These are phyloP conservation scores for Cotesia vestalis DNA, from an alignment of 1,140 invertebrate genomes.

Conservation along the genomic window DNA sequence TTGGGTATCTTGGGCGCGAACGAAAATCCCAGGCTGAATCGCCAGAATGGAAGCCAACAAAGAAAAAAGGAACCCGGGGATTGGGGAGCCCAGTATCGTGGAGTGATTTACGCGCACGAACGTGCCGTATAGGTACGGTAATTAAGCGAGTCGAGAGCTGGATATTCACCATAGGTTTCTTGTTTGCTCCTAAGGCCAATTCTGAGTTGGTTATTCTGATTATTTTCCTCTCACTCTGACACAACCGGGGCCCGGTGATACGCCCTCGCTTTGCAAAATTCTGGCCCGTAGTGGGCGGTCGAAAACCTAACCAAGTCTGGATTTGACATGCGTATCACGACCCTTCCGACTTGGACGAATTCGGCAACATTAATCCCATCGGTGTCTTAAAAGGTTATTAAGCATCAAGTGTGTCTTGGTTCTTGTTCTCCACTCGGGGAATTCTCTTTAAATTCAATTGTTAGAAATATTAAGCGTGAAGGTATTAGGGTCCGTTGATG, in stretches of 20 bases:
- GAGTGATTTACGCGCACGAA: constrained; percentile 42
- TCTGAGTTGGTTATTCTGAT: background rate
- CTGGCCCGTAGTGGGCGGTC: constrained; percentile 38
- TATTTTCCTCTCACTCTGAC: constrained; percentile 3
- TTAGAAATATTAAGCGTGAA: background rate
- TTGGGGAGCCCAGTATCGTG: constrained; percentile 26
- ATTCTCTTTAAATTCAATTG: constrained; percentile 13
- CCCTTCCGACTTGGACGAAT: constrained; percentile 25
- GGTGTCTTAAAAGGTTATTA: constrained; percentile 18
- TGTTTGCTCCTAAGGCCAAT: constrained; percentile 4
- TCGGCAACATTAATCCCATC: constrained; percentile 16
- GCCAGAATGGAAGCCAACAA: too few relatives aligned
- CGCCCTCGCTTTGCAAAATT: constrained; percentile 18
- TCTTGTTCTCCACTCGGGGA: background rate
- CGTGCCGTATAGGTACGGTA: constrained; percentile 39
- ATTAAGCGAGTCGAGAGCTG: constrained; percentile 34
- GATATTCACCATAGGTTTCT: background rate
- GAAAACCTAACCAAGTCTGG: background rate
- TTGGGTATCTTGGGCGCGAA: too few relatives aligned
- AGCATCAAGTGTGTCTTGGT: background rate
- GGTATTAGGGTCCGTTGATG: too few relatives aligned
- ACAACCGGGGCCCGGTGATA: background rate
- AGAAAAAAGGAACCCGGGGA: background rate
- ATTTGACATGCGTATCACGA: constrained; percentile 36
- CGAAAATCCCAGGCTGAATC: too few relatives aligned